A percentile compares a stretch with the other conserved stretches of the same genome.
Evolutionary conservation across 2,113 vertebrate species (phyloP).

Genomic region (Cervus canadensis): DNA sequence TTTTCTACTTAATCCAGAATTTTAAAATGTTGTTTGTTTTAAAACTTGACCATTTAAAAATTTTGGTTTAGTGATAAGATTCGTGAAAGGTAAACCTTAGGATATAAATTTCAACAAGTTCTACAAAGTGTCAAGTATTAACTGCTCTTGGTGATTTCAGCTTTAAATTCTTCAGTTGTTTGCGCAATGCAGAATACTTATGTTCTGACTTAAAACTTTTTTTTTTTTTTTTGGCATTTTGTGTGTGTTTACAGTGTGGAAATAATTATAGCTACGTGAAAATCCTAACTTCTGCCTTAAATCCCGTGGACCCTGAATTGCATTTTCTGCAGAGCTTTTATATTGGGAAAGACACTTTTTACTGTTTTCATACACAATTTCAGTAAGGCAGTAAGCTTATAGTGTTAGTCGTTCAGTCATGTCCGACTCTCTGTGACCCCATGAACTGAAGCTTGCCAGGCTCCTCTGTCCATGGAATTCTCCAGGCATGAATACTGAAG

Average conservation of each 20-base stretch:
- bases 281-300: constrained; percentile 7
- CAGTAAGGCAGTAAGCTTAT: not conserved
- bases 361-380: not conserved
- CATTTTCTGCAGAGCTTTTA: constrained; percentile 39
- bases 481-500: not conserved
- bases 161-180: constrained; percentile 13
- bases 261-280: not conserved
- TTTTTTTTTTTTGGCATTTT: not conserved
- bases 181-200: not conserved
- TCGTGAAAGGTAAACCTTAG: not conserved
- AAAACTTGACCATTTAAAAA: not conserved
- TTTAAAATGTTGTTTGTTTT: constrained; percentile 7
- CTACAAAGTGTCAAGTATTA: not conserved
- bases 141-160: not conserved
- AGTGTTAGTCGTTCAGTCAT: not conserved
- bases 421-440: not conserved
- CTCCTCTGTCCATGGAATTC: not conserved
- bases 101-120: not conserved
- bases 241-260: not conserved
- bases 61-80: not conserved
- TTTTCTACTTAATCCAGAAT: not conserved
- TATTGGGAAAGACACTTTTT: not conserved
- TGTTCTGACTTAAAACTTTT: not conserved
- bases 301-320: not conserved
- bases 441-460: not conserved